Conservation (phyloP, 1,140 invertebrate species). For the Schlechtendalia chinensis region DNA sequence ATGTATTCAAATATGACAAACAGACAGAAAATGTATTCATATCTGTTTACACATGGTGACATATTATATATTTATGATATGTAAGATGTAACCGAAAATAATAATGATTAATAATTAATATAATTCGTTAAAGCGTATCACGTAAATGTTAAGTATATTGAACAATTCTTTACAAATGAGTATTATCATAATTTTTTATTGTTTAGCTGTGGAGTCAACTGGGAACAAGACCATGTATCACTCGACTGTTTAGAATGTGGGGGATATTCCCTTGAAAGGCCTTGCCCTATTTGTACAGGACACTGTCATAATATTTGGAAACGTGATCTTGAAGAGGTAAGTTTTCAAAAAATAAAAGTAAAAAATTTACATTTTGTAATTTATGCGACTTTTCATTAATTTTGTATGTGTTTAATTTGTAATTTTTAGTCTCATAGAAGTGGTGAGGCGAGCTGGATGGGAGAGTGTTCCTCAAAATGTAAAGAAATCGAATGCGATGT, state of each 20-base stretch:
- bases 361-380: neutral
- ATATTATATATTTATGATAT: neutral
- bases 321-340: slow-evolving; percentile 73
- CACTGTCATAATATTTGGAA: slow-evolving; percentile 73
- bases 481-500: slow-evolving; percentile 54
- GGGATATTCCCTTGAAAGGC: slow-evolving; percentile 73
- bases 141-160: neutral
- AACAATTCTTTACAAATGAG: neutral
- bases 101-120: neutral
- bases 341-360: slow-evolving; percentile 51
- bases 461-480: slow-evolving; percentile 62
- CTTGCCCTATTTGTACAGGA: slow-evolving; percentile 75
- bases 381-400: neutral
- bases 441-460: slow-evolving; percentile 72
- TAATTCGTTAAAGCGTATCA: neutral
- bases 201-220: slow-evolving; percentile 74
- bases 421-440: slow-evolving; percentile 69
- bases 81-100: neutral
- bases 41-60: too few species aligned
- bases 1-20: too few species aligned
- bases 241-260: slow-evolving; percentile 80
- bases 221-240: slow-evolving; percentile 76
- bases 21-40: too few species aligned
- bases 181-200: slow-evolving; percentile 37
- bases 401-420: slow-evolving; percentile 51